These are phyloP conservation scores for Hirudo medicinalis DNA, from an alignment of 1,140 invertebrate species.

Conservation along the genomic window DNA sequence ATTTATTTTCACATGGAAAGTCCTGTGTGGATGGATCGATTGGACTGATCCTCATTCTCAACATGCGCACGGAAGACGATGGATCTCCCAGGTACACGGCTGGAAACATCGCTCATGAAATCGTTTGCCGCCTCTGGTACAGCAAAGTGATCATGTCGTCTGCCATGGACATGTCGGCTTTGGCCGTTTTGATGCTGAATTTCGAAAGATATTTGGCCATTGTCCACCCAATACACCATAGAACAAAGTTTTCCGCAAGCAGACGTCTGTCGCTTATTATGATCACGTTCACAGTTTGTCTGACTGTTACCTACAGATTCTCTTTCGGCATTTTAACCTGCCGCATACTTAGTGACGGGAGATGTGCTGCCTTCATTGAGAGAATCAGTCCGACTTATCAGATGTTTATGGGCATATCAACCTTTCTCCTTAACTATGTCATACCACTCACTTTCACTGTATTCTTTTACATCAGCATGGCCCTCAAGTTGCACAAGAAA, in stretches of 20 bases:
- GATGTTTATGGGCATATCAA: too few relatives aligned
- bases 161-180: slow-evolving; percentile 17
- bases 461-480: too few relatives aligned
- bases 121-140: slow-evolving; percentile 19
- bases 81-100: too few relatives aligned
- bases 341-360: neutral
- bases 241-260: neutral
- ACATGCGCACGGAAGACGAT: neutral
- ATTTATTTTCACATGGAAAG: neutral
- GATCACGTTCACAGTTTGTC: neutral
- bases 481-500: too few relatives aligned
- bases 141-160: slow-evolving; percentile 12
- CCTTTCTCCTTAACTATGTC: too few relatives aligned
- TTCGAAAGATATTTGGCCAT: slow-evolving; percentile 21
- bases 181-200: slow-evolving; percentile 18
- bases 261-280: neutral
- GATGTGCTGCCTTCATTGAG: too few relatives aligned
- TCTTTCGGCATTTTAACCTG: slow-evolving; percentile 1
- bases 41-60: slow-evolving; percentile 16
- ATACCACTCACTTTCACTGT: too few relatives aligned
- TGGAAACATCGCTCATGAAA: slow-evolving; percentile 1
- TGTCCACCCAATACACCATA: slow-evolving; percentile 21
- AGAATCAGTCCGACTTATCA: too few relatives aligned
- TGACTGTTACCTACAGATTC: neutral
- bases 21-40: slow-evolving; percentile 12